Evolutionary conservation across 2,888 invertebrate genomes (phyloP), one percentile per base, ranked within the genome.

Genomic region (Catocala fraxini): DNA sequence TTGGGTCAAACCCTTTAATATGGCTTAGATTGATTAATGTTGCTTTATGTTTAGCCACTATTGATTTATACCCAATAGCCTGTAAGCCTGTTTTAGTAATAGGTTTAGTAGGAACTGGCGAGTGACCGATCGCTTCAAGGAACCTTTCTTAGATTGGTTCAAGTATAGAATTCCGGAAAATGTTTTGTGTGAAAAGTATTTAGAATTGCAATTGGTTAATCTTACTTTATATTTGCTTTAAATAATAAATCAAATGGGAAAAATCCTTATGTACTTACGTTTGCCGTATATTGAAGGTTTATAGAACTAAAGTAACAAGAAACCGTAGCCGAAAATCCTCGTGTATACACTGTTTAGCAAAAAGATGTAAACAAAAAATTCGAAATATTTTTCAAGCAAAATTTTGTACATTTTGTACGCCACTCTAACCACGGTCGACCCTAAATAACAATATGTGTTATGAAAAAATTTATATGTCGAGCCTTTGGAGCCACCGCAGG

Each of bases 21-120:
- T 42, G 56, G 51, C 34, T 63, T 46, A 63, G 65, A 71, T 75
- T 75, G 70, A 72, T 75, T 65, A 73, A 76, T 71, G 59, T 56
- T 59, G 61, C 51, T 68, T 65, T 54, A 53, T 62, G 57, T 74
- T 69, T 53, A 56, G 65, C 51, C 46, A 6, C 48, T 58, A 66
- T 65, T 75, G 70, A 72, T 71, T 68, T 57, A 72, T 68, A 33
- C 60, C 6, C 47, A 34, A 60, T 52, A 46, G 48, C 12, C 43
- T 41, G 47, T 10, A 48, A 46, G 48, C 25, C 43, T 41, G 51
- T 11, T 67, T 52, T 46, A 9, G 48, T 51, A 48, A 51, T 13
- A 12, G 33, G 42, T 6, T 62, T 54, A 54, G 13, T 41, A 55
- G 57, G 51, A 49, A 61, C 5, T n/a, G 13, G 6, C 12, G 11